A percentile compares a stretch with the other conserved stretches of the same genome.
Evolutionary conservation across 1,140 invertebrate genomes (phyloP).

Genomic region (Papilio machaon): DNA sequence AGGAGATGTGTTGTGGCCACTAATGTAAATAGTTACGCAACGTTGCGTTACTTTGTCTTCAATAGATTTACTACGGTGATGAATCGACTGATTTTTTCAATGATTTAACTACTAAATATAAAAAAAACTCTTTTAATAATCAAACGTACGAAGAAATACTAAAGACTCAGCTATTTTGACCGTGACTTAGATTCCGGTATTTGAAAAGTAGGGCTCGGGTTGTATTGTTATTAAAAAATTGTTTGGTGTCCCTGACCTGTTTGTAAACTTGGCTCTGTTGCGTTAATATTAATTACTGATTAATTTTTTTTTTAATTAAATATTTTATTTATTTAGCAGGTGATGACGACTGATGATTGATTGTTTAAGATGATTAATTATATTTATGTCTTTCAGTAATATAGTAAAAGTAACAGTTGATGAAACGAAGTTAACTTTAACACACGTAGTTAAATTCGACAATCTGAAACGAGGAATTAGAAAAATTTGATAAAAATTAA

Average conservation of each 20-base stretch:
- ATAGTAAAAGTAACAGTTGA: no score
- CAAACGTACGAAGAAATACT: not conserved
- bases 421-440: no score
- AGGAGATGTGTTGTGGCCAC: not conserved
- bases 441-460: no score
- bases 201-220: not conserved
- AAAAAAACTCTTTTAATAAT: not conserved
- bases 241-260: constrained; percentile 10
- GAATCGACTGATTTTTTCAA: not conserved
- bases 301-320: not conserved
- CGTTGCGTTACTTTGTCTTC: no score
- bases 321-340: not conserved
- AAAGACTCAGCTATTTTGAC: constrained; percentile 4
- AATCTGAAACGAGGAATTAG: no score
- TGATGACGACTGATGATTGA: no score
- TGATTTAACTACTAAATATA: not conserved
- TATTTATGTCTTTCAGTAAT: no score
- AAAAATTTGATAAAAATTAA: no score
- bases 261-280: constrained; percentile 1
- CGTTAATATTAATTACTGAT: not conserved
- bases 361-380: no score
- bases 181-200: constrained; percentile 18
- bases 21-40: no score
- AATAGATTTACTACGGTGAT: not conserved
- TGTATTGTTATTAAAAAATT: constrained; percentile 22